phyloP scores from a whole-genome alignment of 2,888 invertebrate species.

The Bugulina stolonifera region DNA sequence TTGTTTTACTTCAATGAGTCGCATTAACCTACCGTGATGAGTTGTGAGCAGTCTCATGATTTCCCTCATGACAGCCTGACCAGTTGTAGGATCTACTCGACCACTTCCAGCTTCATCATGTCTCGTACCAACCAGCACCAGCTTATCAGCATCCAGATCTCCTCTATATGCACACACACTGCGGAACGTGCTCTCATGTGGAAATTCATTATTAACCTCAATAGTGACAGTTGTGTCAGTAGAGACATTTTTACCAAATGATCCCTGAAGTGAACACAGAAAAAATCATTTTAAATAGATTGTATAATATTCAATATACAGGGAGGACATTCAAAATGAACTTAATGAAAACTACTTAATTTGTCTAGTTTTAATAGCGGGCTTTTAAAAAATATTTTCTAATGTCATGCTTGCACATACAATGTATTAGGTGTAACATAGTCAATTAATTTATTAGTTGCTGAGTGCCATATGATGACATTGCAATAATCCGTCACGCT shows the following conservation, averaged over 20 bases:
- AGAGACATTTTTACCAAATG: background rate
- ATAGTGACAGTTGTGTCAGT: constrained; percentile 6
- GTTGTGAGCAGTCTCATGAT: background rate
- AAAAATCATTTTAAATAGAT: too few species aligned
- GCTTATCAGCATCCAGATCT: background rate
- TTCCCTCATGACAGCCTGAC: constrained; percentile 23
- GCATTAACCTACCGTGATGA: background rate
- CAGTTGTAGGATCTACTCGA: background rate
- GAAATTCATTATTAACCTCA: background rate
- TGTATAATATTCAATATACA: too few species aligned
- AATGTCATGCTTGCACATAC: too few species aligned
- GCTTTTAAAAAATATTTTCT: too few species aligned
- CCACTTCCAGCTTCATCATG: constrained; percentile 22
- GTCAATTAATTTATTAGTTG: too few species aligned
- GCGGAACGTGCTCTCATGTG: background rate
- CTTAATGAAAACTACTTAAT: too few species aligned
- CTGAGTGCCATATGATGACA: too few species aligned
- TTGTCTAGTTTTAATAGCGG: too few species aligned
- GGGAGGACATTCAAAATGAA: too few species aligned
- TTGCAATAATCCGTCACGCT: too few species aligned
- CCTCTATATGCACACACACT: constrained; percentile 5
- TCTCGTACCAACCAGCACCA: background rate
- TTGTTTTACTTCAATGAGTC: too few species aligned
- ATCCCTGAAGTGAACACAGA: background rate
- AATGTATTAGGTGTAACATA: too few species aligned